Percentiles rank a stretch among this genome's conserved stretches.
Evolutionary conservation across 1,140 invertebrate species (phyloP).

Genomic region (Hyles vespertilio): DNA sequence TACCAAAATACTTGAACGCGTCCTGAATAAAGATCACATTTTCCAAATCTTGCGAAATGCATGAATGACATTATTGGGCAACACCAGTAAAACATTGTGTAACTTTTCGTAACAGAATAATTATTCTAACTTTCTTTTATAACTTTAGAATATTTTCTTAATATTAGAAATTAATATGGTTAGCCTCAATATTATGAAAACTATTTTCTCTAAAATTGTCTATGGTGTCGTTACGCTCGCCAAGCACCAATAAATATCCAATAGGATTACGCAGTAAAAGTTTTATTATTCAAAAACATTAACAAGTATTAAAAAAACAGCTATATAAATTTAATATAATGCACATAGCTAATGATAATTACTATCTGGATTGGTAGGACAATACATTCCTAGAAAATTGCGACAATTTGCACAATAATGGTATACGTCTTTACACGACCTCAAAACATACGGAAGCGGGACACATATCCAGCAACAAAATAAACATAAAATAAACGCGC

Average conservation of each 20-base stretch:
- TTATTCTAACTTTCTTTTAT: slow-evolving; percentile 8
- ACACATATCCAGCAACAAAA: slow-evolving; percentile 66
- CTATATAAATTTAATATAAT: no score
- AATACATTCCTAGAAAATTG: slow-evolving; percentile 56
- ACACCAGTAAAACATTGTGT: slow-evolving; percentile 7
- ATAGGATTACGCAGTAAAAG: no score
- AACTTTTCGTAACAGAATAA: background rate
- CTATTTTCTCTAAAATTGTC: no score
- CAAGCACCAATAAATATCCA: no score
- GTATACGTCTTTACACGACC: slow-evolving; percentile 66
- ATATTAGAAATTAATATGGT: no score
- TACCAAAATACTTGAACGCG: slow-evolving; percentile 36
- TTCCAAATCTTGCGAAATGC: slow-evolving; percentile 29
- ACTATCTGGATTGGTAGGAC: slow-evolving; percentile 52
- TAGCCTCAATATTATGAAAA: no score
- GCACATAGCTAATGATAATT: background rate
- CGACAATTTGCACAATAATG: slow-evolving; percentile 67
- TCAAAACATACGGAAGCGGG: slow-evolving; percentile 56
- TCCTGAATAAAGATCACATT: slow-evolving; percentile 43
- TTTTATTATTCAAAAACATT: no score
- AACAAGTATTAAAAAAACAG: no score
- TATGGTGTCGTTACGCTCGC: no score
- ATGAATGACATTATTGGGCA: slow-evolving; percentile 16
- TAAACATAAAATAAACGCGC: slow-evolving; percentile 53
- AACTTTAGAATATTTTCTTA: slow-evolving; percentile 1